A percentile compares a stretch with the other conserved stretches of the same genome.
phyloP scores from a whole-genome alignment of 2,113 vertebrate species.

The Hyperopisus bebe region DNA sequence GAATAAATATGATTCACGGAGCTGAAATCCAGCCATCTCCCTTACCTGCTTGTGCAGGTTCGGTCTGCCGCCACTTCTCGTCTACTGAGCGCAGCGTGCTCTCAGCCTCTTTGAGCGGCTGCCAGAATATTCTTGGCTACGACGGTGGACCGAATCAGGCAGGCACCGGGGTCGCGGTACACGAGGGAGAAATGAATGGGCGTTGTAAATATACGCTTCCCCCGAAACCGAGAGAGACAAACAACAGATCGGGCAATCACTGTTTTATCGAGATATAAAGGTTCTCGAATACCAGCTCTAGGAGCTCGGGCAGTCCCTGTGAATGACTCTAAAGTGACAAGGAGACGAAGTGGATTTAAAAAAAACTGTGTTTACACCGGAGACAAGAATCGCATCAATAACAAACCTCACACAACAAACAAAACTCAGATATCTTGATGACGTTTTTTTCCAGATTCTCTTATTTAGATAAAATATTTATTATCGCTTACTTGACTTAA shows the following conservation, averaged over 20 bases:
- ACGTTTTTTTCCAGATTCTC: neutral
- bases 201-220: conserved; percentile 9
- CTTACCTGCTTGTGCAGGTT: conserved; percentile 8
- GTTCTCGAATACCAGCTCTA: neutral
- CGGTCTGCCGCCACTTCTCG: neutral
- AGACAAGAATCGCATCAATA: conserved; percentile 2
- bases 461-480: conserved; percentile 4
- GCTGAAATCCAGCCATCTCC: conserved; percentile 9
- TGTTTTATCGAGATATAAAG: conserved; percentile 4
- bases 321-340: neutral
- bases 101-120: conserved; percentile 9
- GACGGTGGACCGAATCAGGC: conserved; percentile 20
- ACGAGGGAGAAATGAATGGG: neutral
- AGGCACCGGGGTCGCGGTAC: conserved; percentile 7
- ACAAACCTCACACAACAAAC: conserved; percentile 7
- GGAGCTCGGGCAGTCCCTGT: neutral
- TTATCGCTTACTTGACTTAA: conserved; percentile 7
- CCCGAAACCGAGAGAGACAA: conserved; percentile 11
- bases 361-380: neutral
- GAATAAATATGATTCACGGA: conserved; percentile 13
- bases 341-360: neutral
- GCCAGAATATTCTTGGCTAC: conserved; percentile 29
- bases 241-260: neutral
- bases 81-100: neutral
- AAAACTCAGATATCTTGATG: neutral